Percentiles rank a stretch among this genome's conserved stretches.
Evolutionary conservation across 2,797 vertebrate genomes (phyloP).

Genomic region (Pelobates cultripes): DNA sequence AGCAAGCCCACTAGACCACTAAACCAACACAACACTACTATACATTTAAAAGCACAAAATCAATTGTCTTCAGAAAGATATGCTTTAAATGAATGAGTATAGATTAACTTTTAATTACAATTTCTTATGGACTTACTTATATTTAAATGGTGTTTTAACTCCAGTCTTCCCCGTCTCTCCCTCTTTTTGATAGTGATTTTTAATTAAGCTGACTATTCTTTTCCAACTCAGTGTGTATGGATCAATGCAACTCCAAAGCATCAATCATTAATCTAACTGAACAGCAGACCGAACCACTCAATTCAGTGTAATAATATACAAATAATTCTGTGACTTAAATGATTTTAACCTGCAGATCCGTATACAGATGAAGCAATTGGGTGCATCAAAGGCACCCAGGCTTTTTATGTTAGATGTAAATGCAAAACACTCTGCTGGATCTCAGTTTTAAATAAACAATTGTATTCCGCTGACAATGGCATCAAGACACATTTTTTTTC

Average conservation of each 20-base stretch:
- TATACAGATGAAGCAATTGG: slow-evolving; percentile 52
- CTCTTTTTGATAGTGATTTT: slow-evolving; percentile 30
- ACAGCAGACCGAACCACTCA: slow-evolving; percentile 25
- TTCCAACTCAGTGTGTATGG: slow-evolving; percentile 13
- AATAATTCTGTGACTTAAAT: slow-evolving; percentile 31
- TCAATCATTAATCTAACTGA: slow-evolving; percentile 27
- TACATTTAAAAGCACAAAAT: too few species aligned
- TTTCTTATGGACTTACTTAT: too few species aligned
- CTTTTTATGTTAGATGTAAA: slow-evolving; percentile 35
- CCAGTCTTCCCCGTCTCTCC: not conserved
- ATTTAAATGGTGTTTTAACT: not conserved
- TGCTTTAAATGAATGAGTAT: too few species aligned
- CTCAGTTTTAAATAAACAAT: slow-evolving; percentile 35
- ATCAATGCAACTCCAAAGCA: slow-evolving; percentile 36
- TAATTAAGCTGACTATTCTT: slow-evolving; percentile 32
- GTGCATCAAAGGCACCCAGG: slow-evolving; percentile 39
- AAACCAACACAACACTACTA: too few species aligned
- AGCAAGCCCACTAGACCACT: too few species aligned
- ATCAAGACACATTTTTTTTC: slow-evolving; percentile 28
- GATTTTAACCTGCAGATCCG: slow-evolving; percentile 39
- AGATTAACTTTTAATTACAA: too few species aligned
- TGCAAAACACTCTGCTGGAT: slow-evolving; percentile 22
- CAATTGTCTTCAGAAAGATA: too few species aligned
- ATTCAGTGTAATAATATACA: slow-evolving; percentile 30
- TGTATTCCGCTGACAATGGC: not conserved